Conservation (phyloP, 2,113 vertebrate species). For the Eptesicus fuscus region DNA sequence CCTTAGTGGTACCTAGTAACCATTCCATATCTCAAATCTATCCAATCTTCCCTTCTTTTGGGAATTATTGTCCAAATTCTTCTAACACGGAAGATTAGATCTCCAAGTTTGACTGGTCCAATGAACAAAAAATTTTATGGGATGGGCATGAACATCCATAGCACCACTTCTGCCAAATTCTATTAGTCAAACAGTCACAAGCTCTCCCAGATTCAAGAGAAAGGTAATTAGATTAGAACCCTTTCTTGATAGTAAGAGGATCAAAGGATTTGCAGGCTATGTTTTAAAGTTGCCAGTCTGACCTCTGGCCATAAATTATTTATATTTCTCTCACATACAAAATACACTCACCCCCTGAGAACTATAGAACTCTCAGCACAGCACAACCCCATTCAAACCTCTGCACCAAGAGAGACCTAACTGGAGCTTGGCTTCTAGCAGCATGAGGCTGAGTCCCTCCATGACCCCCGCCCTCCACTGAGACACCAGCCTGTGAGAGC, state of each 20-base stretch:
- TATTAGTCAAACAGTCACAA: neutral
- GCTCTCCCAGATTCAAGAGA: neutral
- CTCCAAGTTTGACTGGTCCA: neutral
- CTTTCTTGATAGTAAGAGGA: neutral
- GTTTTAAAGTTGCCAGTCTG: neutral
- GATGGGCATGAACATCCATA: neutral
- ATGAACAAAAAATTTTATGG: neutral
- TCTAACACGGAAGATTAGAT: neutral
- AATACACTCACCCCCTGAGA: neutral
- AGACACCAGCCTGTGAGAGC: neutral
- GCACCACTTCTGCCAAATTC: neutral
- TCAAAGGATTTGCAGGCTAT: neutral
- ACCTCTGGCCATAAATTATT: slow-evolving; percentile 16
- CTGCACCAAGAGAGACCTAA: neutral
- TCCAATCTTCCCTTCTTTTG: neutral
- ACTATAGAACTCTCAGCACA: neutral
- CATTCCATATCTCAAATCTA: neutral
- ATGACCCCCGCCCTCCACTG: neutral
- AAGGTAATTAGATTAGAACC: neutral
- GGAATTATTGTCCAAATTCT: neutral
- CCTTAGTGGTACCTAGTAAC: neutral
- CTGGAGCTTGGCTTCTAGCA: neutral
- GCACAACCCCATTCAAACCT: neutral
- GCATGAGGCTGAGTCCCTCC: neutral
- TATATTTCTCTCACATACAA: neutral